Conservation (phyloP, 2,888 invertebrate genomes). For the Uloborus plumipes region DNA sequence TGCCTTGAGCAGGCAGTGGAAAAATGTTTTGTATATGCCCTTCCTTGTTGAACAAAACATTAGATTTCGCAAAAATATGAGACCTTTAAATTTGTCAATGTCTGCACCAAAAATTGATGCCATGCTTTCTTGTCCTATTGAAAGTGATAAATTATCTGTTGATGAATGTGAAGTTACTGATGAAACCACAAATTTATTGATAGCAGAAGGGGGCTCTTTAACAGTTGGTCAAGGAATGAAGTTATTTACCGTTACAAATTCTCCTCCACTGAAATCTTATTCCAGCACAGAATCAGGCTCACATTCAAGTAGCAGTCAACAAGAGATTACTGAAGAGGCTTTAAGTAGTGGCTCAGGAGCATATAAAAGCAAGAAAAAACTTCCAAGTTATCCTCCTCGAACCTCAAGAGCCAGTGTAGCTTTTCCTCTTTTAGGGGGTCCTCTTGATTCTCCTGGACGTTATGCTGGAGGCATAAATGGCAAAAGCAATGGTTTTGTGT, state of each 20-base stretch:
- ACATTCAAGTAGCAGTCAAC: slow-evolving; percentile 58
- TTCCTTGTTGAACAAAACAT: slow-evolving; percentile 89
- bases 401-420: slow-evolving; percentile 83
- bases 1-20: slow-evolving; percentile 96
- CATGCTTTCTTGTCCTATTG: slow-evolving; percentile 66
- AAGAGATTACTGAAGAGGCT: slow-evolving; percentile 65
- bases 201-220: slow-evolving; percentile 73
- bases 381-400: slow-evolving; percentile 76
- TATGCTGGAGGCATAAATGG: slow-evolving; percentile 65
- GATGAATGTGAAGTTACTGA: slow-evolving; percentile 80
- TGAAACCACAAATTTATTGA: slow-evolving; percentile 80
- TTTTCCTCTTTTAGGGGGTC: slow-evolving; percentile 78
- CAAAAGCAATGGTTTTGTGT: slow-evolving; percentile 63
- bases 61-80: slow-evolving; percentile 75
- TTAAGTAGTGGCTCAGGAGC: slow-evolving; percentile 62
- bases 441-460: slow-evolving; percentile 65
- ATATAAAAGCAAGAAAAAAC: slow-evolving; percentile 66
- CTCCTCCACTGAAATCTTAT: slow-evolving; percentile 51
- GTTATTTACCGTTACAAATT: slow-evolving; percentile 28
- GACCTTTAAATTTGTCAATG: slow-evolving; percentile 85
- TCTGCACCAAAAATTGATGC: slow-evolving; percentile 75
- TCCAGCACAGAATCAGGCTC: slow-evolving; percentile 63
- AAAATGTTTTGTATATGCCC: slow-evolving; percentile 94
- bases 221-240: slow-evolving; percentile 52
- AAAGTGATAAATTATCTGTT: slow-evolving; percentile 68